Evolutionary conservation across 2,888 invertebrate genomes (phyloP), one percentile per base, ranked within the genome.

Genomic region (Phania funesta): DNA sequence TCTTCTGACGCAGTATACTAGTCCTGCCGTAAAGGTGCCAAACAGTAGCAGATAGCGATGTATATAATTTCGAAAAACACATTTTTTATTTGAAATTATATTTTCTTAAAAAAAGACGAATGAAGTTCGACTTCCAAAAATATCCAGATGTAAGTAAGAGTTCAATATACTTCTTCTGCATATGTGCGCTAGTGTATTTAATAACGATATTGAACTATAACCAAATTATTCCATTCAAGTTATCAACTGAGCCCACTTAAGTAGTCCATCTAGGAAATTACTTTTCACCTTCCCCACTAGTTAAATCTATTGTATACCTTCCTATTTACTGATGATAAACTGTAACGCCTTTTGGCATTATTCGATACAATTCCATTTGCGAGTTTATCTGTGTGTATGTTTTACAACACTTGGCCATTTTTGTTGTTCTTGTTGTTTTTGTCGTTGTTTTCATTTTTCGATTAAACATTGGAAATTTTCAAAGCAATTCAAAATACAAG

Each of bases 261-360:
- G 18, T 44, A 16, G 8, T 18, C 9, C 18, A 46, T 60, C 9
- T 1, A 4, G 9, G 50, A 73, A 0, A 50, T 58, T 2, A 62
- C 60, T 52, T 46, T 5, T 46, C 52, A 8, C 13, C 52, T 18
- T 16, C 24, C 3, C 62, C 20, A 77, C 52, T 62, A 48, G 0
- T 7, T 16, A 62, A 50, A 26, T 65, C 44, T 62, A 46, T 62
- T 20, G 70, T 64, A 22, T 71, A 71, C 64, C 64, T 78, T 71
- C 18, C 56, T 58, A 64, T 74, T 70, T 78, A 78, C 78, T 64
- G 73, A 70, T 70, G 78, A 82, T 77, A 78, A 41, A 82, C 74
- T 78, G 74, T 68, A 78, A 82, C 82, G 78, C 78, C 78, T 82
- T 78, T 78, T 78, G 70, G 82, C 78, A 70, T 26, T 64, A 74